A percentile compares a stretch with the other conserved stretches of the same genome.
phyloP scores from a whole-genome alignment of 1,140 invertebrate genomes.

The Halictus rubicundus region DNA sequence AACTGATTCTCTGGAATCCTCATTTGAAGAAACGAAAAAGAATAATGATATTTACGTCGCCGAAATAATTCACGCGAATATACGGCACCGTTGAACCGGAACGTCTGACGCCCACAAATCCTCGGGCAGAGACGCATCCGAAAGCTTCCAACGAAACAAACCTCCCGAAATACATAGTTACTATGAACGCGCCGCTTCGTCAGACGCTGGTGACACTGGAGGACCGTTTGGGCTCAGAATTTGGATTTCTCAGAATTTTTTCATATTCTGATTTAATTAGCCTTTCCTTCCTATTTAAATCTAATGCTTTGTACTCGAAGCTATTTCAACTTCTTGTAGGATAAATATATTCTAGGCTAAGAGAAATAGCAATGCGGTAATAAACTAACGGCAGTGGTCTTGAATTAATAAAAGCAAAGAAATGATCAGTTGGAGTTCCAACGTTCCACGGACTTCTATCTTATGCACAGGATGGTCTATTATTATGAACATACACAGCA shows the following conservation, averaged over 20 bases:
- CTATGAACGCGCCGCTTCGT: background rate
- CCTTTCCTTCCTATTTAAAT: background rate
- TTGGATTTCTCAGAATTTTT: no score
- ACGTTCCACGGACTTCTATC: no score
- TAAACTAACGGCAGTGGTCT: no score
- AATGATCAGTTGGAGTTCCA: no score
- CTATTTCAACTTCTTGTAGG: no score
- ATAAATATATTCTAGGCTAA: no score
- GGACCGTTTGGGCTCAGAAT: background rate
- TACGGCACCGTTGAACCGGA: constrained; percentile 20
- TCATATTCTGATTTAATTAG: background rate
- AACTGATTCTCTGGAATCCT: background rate
- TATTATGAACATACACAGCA: no score
- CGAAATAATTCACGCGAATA: constrained; percentile 32
- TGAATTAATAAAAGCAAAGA: no score
- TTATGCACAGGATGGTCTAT: no score
- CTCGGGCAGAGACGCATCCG: background rate
- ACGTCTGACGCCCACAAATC: constrained; percentile 29
- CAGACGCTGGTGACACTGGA: constrained; percentile 1
- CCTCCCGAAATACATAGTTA: constrained; percentile 16
- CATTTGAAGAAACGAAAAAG: background rate
- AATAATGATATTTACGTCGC: constrained; percentile 17
- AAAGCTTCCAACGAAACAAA: constrained; percentile 10
- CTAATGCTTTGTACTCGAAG: no score
- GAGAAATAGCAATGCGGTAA: no score